phyloP scores from a whole-genome alignment of 2,113 vertebrate species.

The Atrichornis clamosus region DNA sequence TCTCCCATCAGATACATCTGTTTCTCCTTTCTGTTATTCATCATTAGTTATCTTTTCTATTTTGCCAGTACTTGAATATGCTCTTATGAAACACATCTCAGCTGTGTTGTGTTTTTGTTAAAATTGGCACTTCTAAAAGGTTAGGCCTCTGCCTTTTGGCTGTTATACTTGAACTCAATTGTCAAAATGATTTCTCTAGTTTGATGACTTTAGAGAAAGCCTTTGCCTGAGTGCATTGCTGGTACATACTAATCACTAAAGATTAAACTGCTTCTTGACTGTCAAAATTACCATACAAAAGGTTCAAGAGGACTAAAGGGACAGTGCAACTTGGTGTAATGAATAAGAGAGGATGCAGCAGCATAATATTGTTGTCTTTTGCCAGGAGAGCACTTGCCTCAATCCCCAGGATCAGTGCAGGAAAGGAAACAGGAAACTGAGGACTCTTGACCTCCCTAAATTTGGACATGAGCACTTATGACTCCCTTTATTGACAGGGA shows the following conservation, averaged over 20 bases:
- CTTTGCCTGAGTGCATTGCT: not conserved
- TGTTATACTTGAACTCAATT: slow-evolving; percentile 50
- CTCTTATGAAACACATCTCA: slow-evolving; percentile 12
- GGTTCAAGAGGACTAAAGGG: not conserved
- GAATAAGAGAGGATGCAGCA: not conserved
- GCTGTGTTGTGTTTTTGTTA: slow-evolving; percentile 29
- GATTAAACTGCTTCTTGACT: not conserved
- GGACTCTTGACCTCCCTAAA: not conserved
- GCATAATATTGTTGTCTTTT: not conserved
- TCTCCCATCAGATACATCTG: not conserved
- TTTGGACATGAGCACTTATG: not conserved
- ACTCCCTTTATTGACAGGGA: not conserved
- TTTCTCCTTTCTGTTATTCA: not conserved
- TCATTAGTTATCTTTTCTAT: not conserved
- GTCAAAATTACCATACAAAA: not conserved
- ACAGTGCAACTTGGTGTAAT: not conserved
- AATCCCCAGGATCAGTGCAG: not conserved
- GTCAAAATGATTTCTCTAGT: slow-evolving; percentile 50
- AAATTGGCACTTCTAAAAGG: slow-evolving; percentile 54
- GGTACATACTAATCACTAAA: not conserved
- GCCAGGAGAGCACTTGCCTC: not conserved
- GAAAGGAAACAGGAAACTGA: not conserved
- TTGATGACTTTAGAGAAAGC: slow-evolving; percentile 19
- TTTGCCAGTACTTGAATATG: slow-evolving; percentile 7
- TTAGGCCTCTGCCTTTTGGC: slow-evolving; percentile 50